Evolutionary conservation across 1,140 invertebrate genomes (phyloP), one percentile per base, ranked within the genome.

Genomic region (Lethocerus indicus): DNA sequence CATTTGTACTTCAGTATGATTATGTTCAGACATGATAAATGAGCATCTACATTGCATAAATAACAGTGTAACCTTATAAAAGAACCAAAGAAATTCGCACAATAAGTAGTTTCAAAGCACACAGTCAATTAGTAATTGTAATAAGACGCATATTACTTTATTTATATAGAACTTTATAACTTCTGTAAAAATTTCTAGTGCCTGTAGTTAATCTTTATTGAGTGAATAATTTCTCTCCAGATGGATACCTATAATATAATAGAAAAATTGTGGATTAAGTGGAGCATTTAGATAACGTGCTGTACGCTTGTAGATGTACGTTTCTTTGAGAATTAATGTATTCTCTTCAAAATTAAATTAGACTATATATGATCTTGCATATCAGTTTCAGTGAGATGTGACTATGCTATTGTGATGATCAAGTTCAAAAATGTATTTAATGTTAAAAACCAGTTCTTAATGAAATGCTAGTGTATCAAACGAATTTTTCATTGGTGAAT

Each of bases 41-140:
- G 42, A 44, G 29, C 42, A 26, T 27, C 25, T 44, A 20, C 25
- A 27, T 16, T 44, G 42, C 24, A 27, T 27, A 44, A 16, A 25
- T 20, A 26, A 44, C 26, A 28, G 18, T 44, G 29, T 44, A 44
- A 28, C 14, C 35, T n/a, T n/a, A n/a, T 25, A 23, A 51, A 51
- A 46, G 50, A 50, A 51, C 50, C 50, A 51, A 51, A 51, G 26
- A 32, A 51, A 51, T 45, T 47, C 50, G 50, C 50, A 51, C 50
- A 51, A 51, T 51, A 51, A 51, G 44, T 46, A 47, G 37, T 37
- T 51, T 51, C 44, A 46, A 51, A 26, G 44, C 50, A 44, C 50
- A 51, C 50, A 51, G 50, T 51, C 50, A 51, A 51, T 51, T 51
- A 51, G 50, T 51, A 51, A 37, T 51, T 32, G 12, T 46, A 44